Base-by-base conservation (phyloP, 2,113 vertebrate genomes). In the Silurus meridionalis region DNA sequence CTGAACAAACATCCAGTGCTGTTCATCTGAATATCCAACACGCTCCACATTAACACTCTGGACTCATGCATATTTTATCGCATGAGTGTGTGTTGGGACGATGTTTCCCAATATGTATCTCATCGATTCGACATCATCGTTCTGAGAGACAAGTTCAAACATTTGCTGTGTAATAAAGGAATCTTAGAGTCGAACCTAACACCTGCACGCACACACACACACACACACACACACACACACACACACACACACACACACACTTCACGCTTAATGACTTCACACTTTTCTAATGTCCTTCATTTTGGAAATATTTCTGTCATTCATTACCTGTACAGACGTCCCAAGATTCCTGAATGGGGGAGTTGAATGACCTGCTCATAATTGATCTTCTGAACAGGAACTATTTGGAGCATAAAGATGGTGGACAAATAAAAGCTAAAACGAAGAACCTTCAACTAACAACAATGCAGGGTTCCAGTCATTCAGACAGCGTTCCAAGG, bases 11-110 rank as follows among this genome's bases (percentile, higher is more conserved):
- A 89, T 89, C 88, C 90, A 91, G 83, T 77, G 66, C 14, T 92
- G 93, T 89, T 91, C 92, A 84, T 89, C 85, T 90, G 85, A 93
- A 92, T 84, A 83, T 83, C 37, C 57, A 63, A n/a, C 67, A 88
- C 25, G 87, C 87, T 86, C 48, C 71, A 21, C 46, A 87, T 85
- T 61, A 72, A 50, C 80, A 66, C 60, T 14, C 58, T 60, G 7
- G n/a, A 52, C 55, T 53, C n/a, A 75, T 82, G 55, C 25, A 83
- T 84, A 61, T 84, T 69, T 86, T 74, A 88, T 37, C n/a, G 23
- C 37, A 52, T 46, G n/a, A 23, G n/a, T 37, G 74, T 57, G 48
- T 87, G 82, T 37, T 60, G 53, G 67, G 67, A 85, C 8, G 3
- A 82, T 50, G 17, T 79, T 21, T 72, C 53, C 77, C 23, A 61